Conservation (phyloP, 1,140 invertebrate genomes). For the Aphis craccivora region DNA sequence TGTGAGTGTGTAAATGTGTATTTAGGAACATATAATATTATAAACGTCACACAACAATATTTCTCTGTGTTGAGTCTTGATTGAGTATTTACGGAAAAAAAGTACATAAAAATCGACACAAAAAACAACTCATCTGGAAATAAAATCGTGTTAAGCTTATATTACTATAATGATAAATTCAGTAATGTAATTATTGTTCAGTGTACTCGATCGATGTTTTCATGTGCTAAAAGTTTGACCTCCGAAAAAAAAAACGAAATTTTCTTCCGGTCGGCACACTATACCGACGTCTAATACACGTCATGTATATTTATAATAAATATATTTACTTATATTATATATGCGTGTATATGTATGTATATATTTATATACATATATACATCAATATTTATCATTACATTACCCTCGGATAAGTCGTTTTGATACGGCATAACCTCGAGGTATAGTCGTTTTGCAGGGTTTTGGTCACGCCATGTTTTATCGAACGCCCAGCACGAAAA, state of each 20-base stretch:
- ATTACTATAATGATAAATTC: constrained; percentile 32
- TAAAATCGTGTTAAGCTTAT: not conserved
- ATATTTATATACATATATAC: not conserved
- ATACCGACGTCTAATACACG: not conserved
- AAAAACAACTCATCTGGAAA: constrained; percentile 12
- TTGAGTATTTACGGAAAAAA: not conserved
- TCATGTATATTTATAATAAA: not conserved
- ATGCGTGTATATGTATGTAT: not conserved
- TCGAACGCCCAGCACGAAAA: constrained; percentile 35
- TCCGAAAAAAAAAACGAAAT: constrained; percentile 8
- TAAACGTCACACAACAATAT: not conserved
- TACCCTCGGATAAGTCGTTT: constrained; percentile 2
- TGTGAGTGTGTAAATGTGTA: too few relatives aligned
- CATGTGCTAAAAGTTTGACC: constrained; percentile 16
- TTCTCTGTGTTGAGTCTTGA: not conserved
- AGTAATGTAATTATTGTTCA: constrained; percentile 6
- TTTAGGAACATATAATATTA: not conserved
- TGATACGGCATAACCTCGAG: constrained; percentile 22
- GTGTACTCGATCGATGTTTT: not conserved
- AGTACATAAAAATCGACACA: not conserved
- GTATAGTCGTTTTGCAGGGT: constrained; percentile 7
- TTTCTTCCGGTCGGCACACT: constrained; percentile 34
- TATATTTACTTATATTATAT: not conserved
- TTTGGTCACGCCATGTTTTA: constrained; percentile 52
- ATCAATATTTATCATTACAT: constrained; percentile 45